A percentile compares a stretch with the other conserved stretches of the same genome.
Evolutionary conservation across 2,797 vertebrate genomes (phyloP).

Genomic region (Gymnothorax reevesii): DNA sequence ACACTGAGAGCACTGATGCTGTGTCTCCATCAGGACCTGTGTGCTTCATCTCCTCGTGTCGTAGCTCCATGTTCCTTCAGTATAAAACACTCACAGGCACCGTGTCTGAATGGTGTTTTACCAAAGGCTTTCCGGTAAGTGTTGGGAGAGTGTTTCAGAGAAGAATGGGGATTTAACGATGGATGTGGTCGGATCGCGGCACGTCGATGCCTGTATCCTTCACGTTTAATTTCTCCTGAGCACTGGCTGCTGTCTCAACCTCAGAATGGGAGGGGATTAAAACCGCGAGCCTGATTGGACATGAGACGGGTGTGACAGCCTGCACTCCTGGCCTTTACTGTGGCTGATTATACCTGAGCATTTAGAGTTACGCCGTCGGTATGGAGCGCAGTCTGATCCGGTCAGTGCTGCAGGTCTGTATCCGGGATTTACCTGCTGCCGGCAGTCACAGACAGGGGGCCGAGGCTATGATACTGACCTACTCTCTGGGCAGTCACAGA

Average conservation of each 20-base stretch:
- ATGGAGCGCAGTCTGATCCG: background rate
- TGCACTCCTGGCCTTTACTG: slow-evolving; percentile 27
- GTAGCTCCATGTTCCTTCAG: background rate
- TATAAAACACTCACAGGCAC: background rate
- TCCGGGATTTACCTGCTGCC: slow-evolving; percentile 39
- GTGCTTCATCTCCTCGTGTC: background rate
- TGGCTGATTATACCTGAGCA: slow-evolving; percentile 44
- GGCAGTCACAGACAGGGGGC: slow-evolving; percentile 43
- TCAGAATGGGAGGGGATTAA: background rate
- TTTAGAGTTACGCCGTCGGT: background rate
- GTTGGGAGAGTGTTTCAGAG: background rate
- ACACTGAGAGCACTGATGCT: background rate
- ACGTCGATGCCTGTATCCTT: background rate
- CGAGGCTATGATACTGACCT: slow-evolving; percentile 51
- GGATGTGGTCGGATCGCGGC: background rate
- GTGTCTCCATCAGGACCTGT: background rate
- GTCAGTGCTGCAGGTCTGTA: slow-evolving; percentile 14
- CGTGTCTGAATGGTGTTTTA: background rate
- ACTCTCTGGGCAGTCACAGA: slow-evolving; percentile 45
- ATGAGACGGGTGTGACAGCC: background rate
- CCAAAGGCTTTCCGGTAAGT: background rate
- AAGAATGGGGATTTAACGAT: background rate
- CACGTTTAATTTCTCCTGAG: background rate
- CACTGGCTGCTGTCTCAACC: background rate
- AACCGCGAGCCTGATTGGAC: background rate